Evolutionary conservation across 2,113 vertebrate genomes (phyloP), one percentile per base, ranked within the genome.

Genomic region (Paratilapia polleni): DNA sequence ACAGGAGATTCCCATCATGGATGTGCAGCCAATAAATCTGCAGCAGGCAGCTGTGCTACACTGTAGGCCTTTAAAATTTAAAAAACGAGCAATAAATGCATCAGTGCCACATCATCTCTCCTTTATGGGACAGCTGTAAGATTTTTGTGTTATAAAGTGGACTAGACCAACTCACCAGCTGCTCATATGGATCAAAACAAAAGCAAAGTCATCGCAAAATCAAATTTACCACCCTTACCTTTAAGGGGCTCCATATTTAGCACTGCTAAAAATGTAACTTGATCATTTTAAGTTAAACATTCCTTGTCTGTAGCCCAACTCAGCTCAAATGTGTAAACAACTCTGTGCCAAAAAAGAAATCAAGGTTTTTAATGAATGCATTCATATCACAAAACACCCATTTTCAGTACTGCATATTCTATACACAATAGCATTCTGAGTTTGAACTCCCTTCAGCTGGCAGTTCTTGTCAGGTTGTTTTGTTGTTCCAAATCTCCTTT

Each of bases 401-500:
- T 78, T 43, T 58, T 12, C 15, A 38, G 28, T 20, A 41, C 70
- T 63, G n/a, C 4, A 43, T 62, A 31, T 59, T 75, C 6, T 26
- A 12, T 36, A 52, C 41, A 78, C 58, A 76, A 24, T 49, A 20
- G 34, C 22, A 52, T 28, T 34, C 7, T 34, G 77, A 75, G 31
- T 47, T 75, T 31, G 54, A 70, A 36, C 70, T 60, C 76, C 41
- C 17, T 22, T 73, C 36, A 20, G 62, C 81, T 76, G 60, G 52
- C 41, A 77, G 19, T 1, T 0, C 11, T 34, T 57, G n/a, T 41
- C 52, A 43, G 5, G 1, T 3, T 52, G 54, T 52, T 78, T 88
- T 66, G 7, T 62, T 81, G 60, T 57, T 43, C 54, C 20, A 62
- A 56, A 54, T n/a, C 59, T 88, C 75, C 57, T 52, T 79, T 73